phyloP scores from a whole-genome alignment of 2,797 vertebrate species.

The Borostomias antarcticus region DNA sequence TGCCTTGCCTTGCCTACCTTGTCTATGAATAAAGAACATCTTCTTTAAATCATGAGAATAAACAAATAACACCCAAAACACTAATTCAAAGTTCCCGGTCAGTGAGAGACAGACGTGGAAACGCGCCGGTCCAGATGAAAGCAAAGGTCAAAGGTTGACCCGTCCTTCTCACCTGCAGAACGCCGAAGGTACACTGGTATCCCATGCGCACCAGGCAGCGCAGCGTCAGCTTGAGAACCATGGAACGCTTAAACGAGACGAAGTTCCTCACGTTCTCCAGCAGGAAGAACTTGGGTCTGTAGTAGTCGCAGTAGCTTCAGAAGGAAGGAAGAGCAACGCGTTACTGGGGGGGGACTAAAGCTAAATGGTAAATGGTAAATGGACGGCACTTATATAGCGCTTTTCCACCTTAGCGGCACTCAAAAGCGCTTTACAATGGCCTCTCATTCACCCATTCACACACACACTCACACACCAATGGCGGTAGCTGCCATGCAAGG shows the following conservation, averaged over 20 bases:
- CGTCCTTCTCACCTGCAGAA: conserved; percentile 83
- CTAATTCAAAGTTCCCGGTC: too few species aligned
- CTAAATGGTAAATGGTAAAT: too few species aligned
- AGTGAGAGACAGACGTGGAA: not conserved
- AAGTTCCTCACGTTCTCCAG: conserved; percentile 97
- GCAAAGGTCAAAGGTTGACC: not conserved
- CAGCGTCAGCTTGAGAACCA: conserved; percentile 94
- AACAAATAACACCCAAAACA: not conserved
- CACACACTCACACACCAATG: too few species aligned
- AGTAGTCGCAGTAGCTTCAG: conserved; percentile 96
- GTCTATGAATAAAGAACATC: too few species aligned
- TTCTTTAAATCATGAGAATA: too few species aligned
- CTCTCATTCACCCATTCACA: too few species aligned
- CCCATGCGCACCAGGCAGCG: conserved; percentile 97
- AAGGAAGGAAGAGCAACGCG: not conserved
- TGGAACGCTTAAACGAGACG: conserved; percentile 95
- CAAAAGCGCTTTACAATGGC: too few species aligned
- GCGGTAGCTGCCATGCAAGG: not conserved
- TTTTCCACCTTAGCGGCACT: too few species aligned
- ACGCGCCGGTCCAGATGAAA: too few species aligned
- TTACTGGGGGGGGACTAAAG: not conserved
- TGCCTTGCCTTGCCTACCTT: too few species aligned
- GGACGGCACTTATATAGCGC: too few species aligned
- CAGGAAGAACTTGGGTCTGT: conserved; percentile 93
- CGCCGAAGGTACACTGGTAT: conserved; percentile 97